phyloP scores from a whole-genome alignment of 2,113 vertebrate genomes.

The Coptodon bakossiorum region DNA sequence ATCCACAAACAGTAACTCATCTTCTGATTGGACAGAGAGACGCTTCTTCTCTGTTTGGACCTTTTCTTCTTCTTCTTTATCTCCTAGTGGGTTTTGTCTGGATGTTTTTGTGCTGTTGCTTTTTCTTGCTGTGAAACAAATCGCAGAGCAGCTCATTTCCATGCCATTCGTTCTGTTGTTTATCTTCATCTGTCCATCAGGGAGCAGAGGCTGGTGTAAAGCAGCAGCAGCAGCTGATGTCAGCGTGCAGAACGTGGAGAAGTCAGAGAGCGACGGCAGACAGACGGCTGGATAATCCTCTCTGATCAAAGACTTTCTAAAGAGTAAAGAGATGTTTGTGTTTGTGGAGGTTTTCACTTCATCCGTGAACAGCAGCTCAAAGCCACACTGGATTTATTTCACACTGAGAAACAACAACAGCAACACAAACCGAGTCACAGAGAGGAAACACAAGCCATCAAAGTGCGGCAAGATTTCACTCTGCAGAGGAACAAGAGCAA shows the following conservation, averaged over 20 bases:
- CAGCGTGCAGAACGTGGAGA: background rate
- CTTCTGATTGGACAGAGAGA: background rate
- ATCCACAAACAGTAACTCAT: background rate
- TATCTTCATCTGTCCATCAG: background rate
- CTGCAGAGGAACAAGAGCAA: background rate
- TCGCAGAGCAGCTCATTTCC: background rate
- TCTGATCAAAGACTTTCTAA: constrained; percentile 6
- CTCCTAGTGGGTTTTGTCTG: background rate
- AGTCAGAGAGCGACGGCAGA: background rate
- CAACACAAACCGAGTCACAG: background rate
- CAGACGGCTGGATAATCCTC: constrained; percentile 9
- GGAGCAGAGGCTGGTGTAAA: background rate
- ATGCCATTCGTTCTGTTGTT: background rate
- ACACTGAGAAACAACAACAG: background rate
- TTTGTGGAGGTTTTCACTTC: background rate
- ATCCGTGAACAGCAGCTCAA: background rate
- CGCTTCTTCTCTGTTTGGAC: background rate
- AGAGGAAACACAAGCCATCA: background rate
- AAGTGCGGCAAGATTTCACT: background rate
- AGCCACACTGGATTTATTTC: constrained; percentile 2
- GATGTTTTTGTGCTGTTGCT: background rate
- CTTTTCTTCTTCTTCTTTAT: background rate
- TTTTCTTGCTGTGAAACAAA: background rate
- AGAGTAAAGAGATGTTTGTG: constrained; percentile 8
- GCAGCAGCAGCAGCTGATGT: background rate